A percentile compares a stretch with the other conserved stretches of the same genome.
Conservation (phyloP, 1,140 invertebrate species). For the Trachymyrmex cornetzi region DNA sequence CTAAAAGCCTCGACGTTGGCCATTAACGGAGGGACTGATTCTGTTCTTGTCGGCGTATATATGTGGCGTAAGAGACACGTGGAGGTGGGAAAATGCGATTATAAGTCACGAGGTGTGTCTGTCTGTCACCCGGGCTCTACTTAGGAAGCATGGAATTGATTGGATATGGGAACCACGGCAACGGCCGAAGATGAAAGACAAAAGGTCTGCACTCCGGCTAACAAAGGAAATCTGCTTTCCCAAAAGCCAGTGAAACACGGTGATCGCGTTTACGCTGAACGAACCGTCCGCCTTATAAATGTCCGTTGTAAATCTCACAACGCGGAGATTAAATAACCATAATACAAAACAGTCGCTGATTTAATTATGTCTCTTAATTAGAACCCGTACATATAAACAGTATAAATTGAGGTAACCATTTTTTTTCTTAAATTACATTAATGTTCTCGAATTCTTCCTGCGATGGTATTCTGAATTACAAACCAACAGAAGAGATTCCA, state of each 20-base stretch:
- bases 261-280: not conserved
- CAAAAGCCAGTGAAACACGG: constrained; percentile 26
- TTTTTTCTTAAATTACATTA: constrained; percentile 13
- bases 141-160: constrained; percentile 80
- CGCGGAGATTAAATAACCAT: not conserved
- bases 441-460: not conserved
- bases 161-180: constrained; percentile 80
- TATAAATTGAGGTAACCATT: not conserved
- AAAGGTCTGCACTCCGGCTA: constrained; percentile 72
- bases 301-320: not conserved
- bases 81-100: constrained; percentile 86
- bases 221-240: constrained; percentile 72
- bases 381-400: not conserved
- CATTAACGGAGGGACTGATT: constrained; percentile 85
- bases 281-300: not conserved
- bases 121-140: constrained; percentile 63
- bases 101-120: constrained; percentile 86
- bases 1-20: constrained; percentile 86
- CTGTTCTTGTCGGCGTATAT: constrained; percentile 76
- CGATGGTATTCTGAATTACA: constrained; percentile 53
- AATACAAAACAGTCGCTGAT: not conserved
- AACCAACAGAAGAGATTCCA: constrained; percentile 36
- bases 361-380: constrained; percentile 23
- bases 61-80: constrained; percentile 69
- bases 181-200: constrained; percentile 83